Evolutionary conservation across 64 coral and sea anemone species (phyloP).

Genomic region (Porites lutea): DNA sequence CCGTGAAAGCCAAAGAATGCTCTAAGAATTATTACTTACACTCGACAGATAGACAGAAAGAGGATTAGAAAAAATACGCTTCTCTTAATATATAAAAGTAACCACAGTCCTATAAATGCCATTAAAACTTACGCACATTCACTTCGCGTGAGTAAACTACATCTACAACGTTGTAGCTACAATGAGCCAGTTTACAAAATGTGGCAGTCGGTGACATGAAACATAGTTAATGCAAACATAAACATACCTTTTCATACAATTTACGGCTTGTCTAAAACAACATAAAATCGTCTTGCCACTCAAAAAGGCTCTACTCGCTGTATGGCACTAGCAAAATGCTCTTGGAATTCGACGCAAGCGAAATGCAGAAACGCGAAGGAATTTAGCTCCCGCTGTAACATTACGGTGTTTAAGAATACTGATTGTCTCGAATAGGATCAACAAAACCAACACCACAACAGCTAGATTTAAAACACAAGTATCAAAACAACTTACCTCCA

Average conservation of each 20-base stretch:
- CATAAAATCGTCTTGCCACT: too few relatives aligned
- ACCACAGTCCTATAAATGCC: background rate
- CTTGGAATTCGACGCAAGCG: background rate
- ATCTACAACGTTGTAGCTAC: too few relatives aligned
- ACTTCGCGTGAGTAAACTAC: constrained; percentile 35
- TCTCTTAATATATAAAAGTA: background rate
- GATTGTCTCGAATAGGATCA: constrained; percentile 33
- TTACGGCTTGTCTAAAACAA: background rate
- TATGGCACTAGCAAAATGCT: background rate
- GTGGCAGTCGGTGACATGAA: constrained; percentile 7
- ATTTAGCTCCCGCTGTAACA: constrained; percentile 15
- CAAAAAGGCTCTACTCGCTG: background rate
- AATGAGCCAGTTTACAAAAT: background rate
- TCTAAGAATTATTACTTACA: background rate
- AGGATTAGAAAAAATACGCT: background rate
- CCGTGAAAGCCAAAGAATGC: background rate
- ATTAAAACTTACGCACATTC: background rate
- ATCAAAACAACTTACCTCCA: constrained; percentile 29
- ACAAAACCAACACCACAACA: constrained; percentile 18
- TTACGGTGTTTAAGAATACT: constrained; percentile 12
- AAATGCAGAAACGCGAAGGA: background rate
- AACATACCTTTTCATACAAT: background rate
- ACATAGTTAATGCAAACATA: constrained; percentile 36
- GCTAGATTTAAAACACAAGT: constrained; percentile 18
- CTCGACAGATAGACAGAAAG: background rate